Evolutionary conservation across 2,797 vertebrate genomes (phyloP).

Genomic region (Gephyroberyx darwinii): DNA sequence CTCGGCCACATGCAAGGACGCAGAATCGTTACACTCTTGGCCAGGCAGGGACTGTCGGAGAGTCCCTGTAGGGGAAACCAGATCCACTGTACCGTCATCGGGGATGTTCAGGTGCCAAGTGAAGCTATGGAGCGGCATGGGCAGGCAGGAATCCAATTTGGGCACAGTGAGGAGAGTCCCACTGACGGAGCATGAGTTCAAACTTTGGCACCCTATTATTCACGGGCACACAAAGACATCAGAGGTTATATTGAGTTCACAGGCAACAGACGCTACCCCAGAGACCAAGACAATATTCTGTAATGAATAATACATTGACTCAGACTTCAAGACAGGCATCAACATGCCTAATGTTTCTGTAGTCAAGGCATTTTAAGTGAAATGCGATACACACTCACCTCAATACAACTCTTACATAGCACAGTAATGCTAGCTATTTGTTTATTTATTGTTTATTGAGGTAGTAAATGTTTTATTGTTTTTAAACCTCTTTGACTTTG

Average conservation of each 20-base stretch:
- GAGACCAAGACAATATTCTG: neutral
- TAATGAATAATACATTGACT: neutral
- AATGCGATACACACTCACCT: neutral
- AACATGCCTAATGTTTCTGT: neutral
- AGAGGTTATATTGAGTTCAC: neutral
- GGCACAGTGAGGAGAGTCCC: slow-evolving; percentile 79
- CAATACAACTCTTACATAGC: neutral
- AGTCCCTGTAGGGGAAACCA: slow-evolving; percentile 74
- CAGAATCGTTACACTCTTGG: slow-evolving; percentile 74
- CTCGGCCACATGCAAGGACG: slow-evolving; percentile 74
- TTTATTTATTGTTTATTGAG: no score
- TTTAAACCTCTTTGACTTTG: neutral
- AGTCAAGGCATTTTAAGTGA: neutral
- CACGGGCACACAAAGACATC: neutral
- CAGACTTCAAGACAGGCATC: neutral
- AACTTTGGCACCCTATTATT: slow-evolving; percentile 60
- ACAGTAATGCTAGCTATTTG: no score
- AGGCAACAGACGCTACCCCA: neutral
- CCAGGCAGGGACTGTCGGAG: slow-evolving; percentile 84
- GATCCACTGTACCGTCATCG: slow-evolving; percentile 74
- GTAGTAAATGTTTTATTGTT: neutral
- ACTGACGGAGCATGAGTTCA: slow-evolving; percentile 68
- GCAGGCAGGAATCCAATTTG: slow-evolving; percentile 77
- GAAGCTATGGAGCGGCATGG: slow-evolving; percentile 81
- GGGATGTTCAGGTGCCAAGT: slow-evolving; percentile 86